A percentile compares a stretch with the other conserved stretches of the same genome.
Evolutionary conservation across 2,113 vertebrate species (phyloP).

Genomic region (Thryonomys swinderianus): DNA sequence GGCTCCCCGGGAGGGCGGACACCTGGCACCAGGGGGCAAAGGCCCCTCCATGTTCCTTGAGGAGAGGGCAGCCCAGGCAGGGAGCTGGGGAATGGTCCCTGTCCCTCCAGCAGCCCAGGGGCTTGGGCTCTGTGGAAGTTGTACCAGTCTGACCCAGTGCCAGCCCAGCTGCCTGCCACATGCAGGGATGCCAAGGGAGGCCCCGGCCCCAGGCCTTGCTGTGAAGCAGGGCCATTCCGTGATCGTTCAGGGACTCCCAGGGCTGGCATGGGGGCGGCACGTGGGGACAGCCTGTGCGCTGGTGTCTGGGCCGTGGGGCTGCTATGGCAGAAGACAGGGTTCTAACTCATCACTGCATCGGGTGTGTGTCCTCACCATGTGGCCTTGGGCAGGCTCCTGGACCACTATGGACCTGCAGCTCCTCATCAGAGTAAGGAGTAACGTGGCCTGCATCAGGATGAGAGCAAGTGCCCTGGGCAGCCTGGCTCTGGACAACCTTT

Average conservation of each 20-base stretch:
- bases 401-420: background rate
- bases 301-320: background rate
- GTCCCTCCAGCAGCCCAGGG: fast-evolving
- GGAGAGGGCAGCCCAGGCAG: background rate
- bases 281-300: fast-evolving
- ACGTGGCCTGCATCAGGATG: fast-evolving
- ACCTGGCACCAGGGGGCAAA: background rate
- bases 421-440: background rate
- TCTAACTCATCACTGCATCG: fast-evolving
- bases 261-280: fast-evolving
- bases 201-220: fast-evolving
- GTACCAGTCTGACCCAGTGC: fast-evolving
- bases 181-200: fast-evolving
- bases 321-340: fast-evolving
- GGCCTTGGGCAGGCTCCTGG: background rate
- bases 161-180: fast-evolving
- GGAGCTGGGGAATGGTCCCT: background rate
- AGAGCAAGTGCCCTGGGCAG: fast-evolving
- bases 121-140: background rate
- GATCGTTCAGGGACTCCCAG: fast-evolving
- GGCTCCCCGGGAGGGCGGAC: background rate
- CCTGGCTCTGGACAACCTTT: fast-evolving
- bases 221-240: fast-evolving
- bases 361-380: fast-evolving
- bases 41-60: fast-evolving